Evolutionary conservation across 2,113 vertebrate genomes (phyloP), one percentile per base, ranked within the genome.

Genomic region (Zapus hudsonius): DNA sequence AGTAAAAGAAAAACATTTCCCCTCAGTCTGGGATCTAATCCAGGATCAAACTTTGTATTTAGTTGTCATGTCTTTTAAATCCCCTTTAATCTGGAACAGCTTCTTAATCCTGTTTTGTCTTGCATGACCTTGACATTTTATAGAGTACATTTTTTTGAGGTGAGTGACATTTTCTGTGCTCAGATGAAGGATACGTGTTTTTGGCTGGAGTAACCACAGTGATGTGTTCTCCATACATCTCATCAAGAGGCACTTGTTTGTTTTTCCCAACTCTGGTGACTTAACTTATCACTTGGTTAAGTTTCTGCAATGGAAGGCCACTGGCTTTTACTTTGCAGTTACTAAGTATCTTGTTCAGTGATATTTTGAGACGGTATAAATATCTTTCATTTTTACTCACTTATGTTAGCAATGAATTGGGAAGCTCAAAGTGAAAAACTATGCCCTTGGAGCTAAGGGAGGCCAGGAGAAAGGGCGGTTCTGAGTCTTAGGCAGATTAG

Each of bases 31-130:
- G 63, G 42, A 88, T 84, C 64, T 90, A 91, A 75, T 88, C 78
- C 76, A 86, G 83, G 85, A 88, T 93, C 89, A 89, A 86, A 92
- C 76, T 52, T 94, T 76, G 29, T 81, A 52, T 80, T 94, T 90
- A 87, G 57, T 89, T 95, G 67, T 86, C 38, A 40, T 92, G 70
- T 94, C 70, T 95, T n/a, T 73, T 91, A 89, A 92, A 79, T 94
- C 89, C 76, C 52, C 63, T 95, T 94, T 88, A 52, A 90, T 90
- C 78, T 89, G 78, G 55, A 88, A 61, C 4, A 88, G 57, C 72
- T 88, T 76, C 38, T 92, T 92, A 84, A 80, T 92, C n/a, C 79
- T 63, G 16, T 13, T 47, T 75, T 80, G 83, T 92, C 61, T 95
- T 92, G 87, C 10, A 52, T 87, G 73, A 92, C 87, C 89, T 95